Base-by-base conservation (phyloP, 2,797 vertebrate species). In the Morus bassanus region DNA sequence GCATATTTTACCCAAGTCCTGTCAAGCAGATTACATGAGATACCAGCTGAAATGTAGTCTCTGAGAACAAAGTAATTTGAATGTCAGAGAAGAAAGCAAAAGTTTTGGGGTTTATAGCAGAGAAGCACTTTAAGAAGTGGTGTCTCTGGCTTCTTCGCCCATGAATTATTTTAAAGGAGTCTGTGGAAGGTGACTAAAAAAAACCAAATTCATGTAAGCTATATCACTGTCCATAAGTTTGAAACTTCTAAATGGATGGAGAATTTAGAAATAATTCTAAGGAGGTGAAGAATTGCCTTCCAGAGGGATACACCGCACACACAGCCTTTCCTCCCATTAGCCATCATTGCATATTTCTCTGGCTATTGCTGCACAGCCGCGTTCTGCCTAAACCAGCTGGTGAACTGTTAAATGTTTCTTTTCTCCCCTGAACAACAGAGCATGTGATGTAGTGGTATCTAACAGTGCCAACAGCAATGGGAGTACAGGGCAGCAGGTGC, bases 281-380 rank as follows among this genome's bases (percentile, higher is more conserved):
- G 61, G 41, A 43, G 13, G 4, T 21, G 19, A 63, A 28, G 56
- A 81, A 2, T 9, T 39, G 18, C 46, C 28, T 79, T 79, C 41
- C 39, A 2, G 54, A 45, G 80, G 69, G 27, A 27, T 17, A 4
- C 5, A 12, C 6, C 1, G 0, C 12, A 2, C 13, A 5, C 1
- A 4, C 33, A 35, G 39, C 56, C 68, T 19, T 35, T 35, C 46
- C 31, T 46, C 27, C 7, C 10, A 2, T 6, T 59, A 61, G 3
- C 46, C 1, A 0, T 18, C 2, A 0, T 4, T 11, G 31, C 0
- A 0, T 24, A 1, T 30, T 67, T 46, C 80, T 50, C 22, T 15
- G 53, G 24, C 56, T 50, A 3, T 53, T 17, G 50, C 60, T 53
- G 61, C 59, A 30, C 65, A 46, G 63, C 67, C 64, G 57, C 1